Evolutionary conservation across 2,888 invertebrate species (phyloP), one percentile per base, ranked within the genome.

Genomic region (Drosophila niveifrons): DNA sequence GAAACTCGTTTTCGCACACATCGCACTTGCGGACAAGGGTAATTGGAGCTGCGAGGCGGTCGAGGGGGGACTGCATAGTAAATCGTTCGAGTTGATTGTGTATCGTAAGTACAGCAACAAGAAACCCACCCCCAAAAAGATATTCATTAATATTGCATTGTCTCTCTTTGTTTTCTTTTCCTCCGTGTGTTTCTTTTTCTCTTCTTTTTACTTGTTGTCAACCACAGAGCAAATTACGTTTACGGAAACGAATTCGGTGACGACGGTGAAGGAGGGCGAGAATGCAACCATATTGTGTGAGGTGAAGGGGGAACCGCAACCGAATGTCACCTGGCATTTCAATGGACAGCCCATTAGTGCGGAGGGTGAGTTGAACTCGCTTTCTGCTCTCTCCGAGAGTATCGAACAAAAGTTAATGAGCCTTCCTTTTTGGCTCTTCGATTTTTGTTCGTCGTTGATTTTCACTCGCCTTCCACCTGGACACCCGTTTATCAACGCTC

Each of bases 211-310:
- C 57, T n/a, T 23, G 0, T 4, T 23, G 18, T 23, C 18, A 23
- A 23, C 18, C 4, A 23, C 63, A 94, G 94, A 93, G 73, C 93
- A 94, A 72, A 93, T 94, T 63, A 93, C 92, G 48, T 94, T 94
- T 88, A 92, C 93, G 81, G 94, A 94, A 82, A 94, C 94, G 52
- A 92, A 93, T 36, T 90, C 91, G 13, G 91, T 93, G 4, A 93
- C 94, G 80, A 93, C 91, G 55, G 94, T 93, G 1, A 91, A 91
- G 52, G 94, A 94, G 88, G 93, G 93, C 44, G 89, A 91, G 44
- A 92, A 93, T 75, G 93, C 93, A 7, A 92, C 93, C 41, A 92
- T 93, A 53, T 80, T 90, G 53, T 93, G 93, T 71, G 91, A 92
- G 70, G 93, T 92, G 50, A 92, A 90, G 70, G 93, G 93, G 17